phyloP scores from a whole-genome alignment of 1,140 invertebrate species.

The Listronotus bonariensis region DNA sequence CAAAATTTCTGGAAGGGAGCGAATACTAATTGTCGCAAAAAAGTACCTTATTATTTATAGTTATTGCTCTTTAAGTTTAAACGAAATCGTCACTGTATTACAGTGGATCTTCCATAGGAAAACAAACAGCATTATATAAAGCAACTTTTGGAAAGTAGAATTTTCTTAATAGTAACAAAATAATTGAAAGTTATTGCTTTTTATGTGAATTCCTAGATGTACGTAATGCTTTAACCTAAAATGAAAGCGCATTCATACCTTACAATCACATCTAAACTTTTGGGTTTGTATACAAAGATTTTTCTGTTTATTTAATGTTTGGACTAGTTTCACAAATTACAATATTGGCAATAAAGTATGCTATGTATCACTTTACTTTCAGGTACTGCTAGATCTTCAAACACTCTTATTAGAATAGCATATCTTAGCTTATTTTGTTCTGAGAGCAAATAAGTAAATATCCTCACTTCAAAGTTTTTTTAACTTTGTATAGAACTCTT shows the following conservation, averaged over 20 bases:
- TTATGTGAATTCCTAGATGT: background rate
- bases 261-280: conserved; percentile 21
- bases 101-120: too few species aligned
- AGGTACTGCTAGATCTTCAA: conserved; percentile 46
- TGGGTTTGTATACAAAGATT: conserved; percentile 25
- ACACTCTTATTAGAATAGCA: conserved; percentile 31
- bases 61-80: too few species aligned
- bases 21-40: too few species aligned
- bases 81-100: too few species aligned
- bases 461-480: conserved; percentile 7
- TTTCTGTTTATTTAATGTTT: conserved; percentile 40
- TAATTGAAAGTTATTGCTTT: too few species aligned
- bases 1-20: too few species aligned
- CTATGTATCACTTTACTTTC: conserved; percentile 45
- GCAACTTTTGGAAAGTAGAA: background rate
- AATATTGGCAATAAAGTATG: conserved; percentile 35
- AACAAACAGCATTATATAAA: background rate
- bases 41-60: background rate
- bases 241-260: conserved; percentile 11
- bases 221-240: background rate
- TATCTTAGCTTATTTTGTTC: conserved; percentile 6
- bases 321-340: conserved; percentile 44
- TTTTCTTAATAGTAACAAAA: background rate
- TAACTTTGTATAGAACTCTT: conserved; percentile 6
- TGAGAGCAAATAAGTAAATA: conserved; percentile 27